Evolutionary conservation across 2,113 vertebrate genomes (phyloP), one percentile per base, ranked within the genome.

Genomic region (Ptychochromis oligacanthus): DNA sequence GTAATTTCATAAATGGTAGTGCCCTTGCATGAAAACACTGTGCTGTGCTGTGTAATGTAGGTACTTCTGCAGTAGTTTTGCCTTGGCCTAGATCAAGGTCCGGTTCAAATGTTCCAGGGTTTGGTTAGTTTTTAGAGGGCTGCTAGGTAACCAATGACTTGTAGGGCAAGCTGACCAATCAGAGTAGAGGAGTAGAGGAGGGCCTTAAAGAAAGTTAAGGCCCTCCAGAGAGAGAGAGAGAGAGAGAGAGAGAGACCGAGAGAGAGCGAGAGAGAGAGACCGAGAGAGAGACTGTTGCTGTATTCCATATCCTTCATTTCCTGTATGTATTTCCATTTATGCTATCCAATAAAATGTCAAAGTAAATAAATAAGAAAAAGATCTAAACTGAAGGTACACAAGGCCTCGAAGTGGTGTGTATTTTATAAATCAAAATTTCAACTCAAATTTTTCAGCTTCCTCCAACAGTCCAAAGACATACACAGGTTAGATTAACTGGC

Each of bases 401-500:
- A 49, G 15, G 18, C 40, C 40, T 67, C 15, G 26, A 46, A 26
- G 1, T 49, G 26, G 24, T 46, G 14, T 26, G 22, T 26, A 24
- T 67, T 67, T 46, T 22, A 67, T 18, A 26, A 6, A 46, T 6
- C 0, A 60, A 14, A 46, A 46, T 14, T 26, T 31, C 28, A 26
- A 6, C 26, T 6, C 0, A 60, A 14, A 26, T 14, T 14, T 26
- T 10, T 0, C 14, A 18, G 64, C 22, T 67, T 49, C 5, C 4
- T 26, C 38, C 14, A 14, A 18, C 14, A 67, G 38, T 46, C 43
- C 24, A 46, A 46, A 46, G 14, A 15, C 43, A 15, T 14, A 14
- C 13, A 46, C 4, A 3, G 38, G 9, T 40, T 40, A 46, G 64
- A 14, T 67, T 67, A 46, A 46, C 40, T 40, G 38, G 38, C 38